Percentiles rank a stretch among this genome's conserved stretches.
These are phyloP conservation scores for Sinopyrophorus schimmeli DNA, from an alignment of 2,888 invertebrate genomes.

Conservation along the genomic window DNA sequence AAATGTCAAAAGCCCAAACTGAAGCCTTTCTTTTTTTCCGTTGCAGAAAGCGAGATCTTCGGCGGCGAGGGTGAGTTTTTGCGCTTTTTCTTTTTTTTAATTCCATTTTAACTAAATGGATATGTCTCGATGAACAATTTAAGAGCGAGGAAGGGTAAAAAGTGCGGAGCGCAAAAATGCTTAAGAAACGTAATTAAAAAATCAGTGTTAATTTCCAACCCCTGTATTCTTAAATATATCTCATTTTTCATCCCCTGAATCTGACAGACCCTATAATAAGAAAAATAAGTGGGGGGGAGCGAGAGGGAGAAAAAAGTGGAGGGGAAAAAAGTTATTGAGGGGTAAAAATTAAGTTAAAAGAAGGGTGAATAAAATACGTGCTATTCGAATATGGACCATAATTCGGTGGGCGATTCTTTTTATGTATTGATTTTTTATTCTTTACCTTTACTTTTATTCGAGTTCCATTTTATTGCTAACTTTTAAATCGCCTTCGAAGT, in stretches of 20 bases:
- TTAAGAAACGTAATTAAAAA: slow-evolving; percentile 20
- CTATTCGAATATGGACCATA: slow-evolving; percentile 34
- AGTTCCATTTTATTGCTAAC: slow-evolving; percentile 17
- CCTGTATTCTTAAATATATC: slow-evolving; percentile 32
- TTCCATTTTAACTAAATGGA: too few species aligned
- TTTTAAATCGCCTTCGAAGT: slow-evolving; percentile 15
- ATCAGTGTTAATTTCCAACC: slow-evolving; percentile 33
- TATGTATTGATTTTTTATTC: slow-evolving; percentile 30
- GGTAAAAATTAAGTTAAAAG: slow-evolving; percentile 35
- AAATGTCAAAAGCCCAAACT: too few species aligned
- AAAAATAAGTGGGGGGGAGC: slow-evolving; percentile 31
- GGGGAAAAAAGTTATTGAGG: slow-evolving; percentile 35
- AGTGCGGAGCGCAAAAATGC: too few species aligned
- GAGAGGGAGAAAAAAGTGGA: slow-evolving; percentile 30
- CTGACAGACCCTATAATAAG: slow-evolving; percentile 35
- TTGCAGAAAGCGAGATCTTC: too few species aligned
- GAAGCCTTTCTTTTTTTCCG: too few species aligned
- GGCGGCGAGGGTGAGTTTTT: too few species aligned
- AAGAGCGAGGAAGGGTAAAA: too few species aligned
- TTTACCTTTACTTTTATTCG: slow-evolving; percentile 13
- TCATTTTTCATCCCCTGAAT: slow-evolving; percentile 36
- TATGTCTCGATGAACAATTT: too few species aligned
- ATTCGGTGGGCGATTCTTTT: slow-evolving; percentile 26
- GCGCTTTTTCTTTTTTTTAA: too few species aligned
- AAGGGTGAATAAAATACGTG: slow-evolving; percentile 35